Conservation (phyloP, 2,113 vertebrate species). For the Alligator sinensis region DNA sequence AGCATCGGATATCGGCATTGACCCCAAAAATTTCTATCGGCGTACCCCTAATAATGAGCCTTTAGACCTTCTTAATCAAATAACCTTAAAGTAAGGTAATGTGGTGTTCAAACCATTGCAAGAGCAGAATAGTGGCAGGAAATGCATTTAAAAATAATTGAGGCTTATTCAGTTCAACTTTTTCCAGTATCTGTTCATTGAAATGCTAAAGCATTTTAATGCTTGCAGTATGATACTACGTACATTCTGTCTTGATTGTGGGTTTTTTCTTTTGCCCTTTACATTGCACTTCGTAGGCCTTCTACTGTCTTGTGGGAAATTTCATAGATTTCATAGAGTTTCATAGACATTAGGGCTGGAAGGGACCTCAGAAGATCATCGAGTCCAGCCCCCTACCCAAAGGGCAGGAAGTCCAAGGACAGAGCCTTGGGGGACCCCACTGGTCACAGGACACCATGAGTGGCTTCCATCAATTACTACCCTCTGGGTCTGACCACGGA, state of each 20-base stretch:
- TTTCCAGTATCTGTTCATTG: not conserved
- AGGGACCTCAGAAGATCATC: no score
- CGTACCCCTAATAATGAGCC: no score
- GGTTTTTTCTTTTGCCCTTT: not conserved
- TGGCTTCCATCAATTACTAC: no score
- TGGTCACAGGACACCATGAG: no score
- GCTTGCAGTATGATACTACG: not conserved
- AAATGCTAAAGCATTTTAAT: not conserved
- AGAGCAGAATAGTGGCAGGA: not conserved
- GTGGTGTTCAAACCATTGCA: not conserved
- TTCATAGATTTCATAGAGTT: not conserved
- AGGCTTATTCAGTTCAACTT: not conserved
- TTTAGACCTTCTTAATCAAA: not conserved
- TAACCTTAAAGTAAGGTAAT: not conserved
- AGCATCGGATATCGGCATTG: no score
- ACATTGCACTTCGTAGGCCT: not conserved
- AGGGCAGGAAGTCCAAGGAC: no score
- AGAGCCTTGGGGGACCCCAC: no score
- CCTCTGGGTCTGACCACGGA: no score
- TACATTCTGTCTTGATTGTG: not conserved
- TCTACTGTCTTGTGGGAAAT: not conserved
- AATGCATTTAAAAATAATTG: no score
- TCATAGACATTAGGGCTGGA: no score
- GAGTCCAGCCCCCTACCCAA: no score
- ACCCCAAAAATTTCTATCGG: no score